Evolutionary conservation across 2,113 vertebrate species (phyloP).

Genomic region (Chaetops frenatus): DNA sequence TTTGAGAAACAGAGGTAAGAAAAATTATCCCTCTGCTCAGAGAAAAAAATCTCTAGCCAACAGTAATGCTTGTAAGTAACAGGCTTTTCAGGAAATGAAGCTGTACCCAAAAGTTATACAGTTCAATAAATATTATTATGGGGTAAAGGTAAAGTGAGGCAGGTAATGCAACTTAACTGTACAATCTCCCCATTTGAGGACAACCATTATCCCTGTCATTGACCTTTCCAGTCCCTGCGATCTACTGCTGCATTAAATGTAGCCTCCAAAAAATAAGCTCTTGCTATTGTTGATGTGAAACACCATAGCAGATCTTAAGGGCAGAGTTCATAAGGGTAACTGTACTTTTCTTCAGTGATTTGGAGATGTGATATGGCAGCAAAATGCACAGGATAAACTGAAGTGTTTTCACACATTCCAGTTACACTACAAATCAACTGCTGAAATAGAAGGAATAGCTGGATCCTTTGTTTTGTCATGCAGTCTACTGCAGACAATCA

Average conservation of each 20-base stretch:
- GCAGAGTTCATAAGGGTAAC: background rate
- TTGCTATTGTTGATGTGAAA: background rate
- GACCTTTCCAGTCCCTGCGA: background rate
- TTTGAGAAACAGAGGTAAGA: background rate
- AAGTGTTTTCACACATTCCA: background rate
- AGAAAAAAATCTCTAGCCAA: background rate
- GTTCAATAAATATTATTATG: background rate
- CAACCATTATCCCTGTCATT: background rate
- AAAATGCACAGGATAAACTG: background rate
- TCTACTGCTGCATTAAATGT: background rate
- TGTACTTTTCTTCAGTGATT: background rate
- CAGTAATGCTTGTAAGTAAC: background rate
- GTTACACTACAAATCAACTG: background rate
- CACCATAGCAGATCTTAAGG: background rate
- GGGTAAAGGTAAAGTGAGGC: background rate
- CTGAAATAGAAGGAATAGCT: background rate
- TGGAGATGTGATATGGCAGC: background rate
- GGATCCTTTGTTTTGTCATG: background rate
- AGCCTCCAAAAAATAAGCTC: background rate
- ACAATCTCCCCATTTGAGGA: background rate
- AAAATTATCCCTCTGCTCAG: background rate
- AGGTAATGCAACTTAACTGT: background rate
- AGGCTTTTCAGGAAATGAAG: background rate
- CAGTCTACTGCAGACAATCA: background rate
- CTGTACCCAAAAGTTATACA: background rate